phyloP scores from a whole-genome alignment of 2,888 invertebrate genomes.

The Hypomecis atomaria region DNA sequence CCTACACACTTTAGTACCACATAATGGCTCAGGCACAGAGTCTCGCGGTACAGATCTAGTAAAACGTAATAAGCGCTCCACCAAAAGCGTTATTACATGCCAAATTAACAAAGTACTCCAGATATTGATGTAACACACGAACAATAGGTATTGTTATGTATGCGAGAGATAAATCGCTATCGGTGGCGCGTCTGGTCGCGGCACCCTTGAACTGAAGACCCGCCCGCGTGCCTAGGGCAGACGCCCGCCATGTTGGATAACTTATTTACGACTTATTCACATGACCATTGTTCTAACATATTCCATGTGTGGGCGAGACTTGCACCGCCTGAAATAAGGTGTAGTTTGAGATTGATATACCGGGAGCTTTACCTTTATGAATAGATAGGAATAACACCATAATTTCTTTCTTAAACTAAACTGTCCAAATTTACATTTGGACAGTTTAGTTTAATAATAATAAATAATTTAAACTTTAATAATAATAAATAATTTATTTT shows the following conservation, averaged over 20 bases:
- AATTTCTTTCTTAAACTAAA: too few relatives aligned
- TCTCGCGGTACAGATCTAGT: too few relatives aligned
- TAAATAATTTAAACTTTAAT: too few relatives aligned
- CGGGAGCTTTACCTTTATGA: too few relatives aligned
- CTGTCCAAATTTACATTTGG: too few relatives aligned
- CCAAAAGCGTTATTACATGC: not conserved
- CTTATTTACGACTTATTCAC: not conserved
- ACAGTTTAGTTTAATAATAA: too few relatives aligned
- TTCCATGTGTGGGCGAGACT: not conserved
- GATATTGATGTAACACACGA: not conserved
- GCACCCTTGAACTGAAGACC: conserved; percentile 22
- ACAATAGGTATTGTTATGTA: conserved; percentile 4
- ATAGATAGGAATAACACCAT: too few relatives aligned
- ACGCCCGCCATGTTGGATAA: not conserved
- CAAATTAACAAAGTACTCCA: not conserved
- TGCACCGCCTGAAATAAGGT: not conserved
- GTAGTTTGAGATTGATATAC: too few relatives aligned
- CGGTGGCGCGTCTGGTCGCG: conserved; percentile 6
- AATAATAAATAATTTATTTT: too few relatives aligned
- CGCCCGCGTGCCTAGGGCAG: not conserved
- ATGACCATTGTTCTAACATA: not conserved
- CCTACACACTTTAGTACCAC: too few relatives aligned
- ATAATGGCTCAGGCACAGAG: too few relatives aligned
- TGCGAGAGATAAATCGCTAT: conserved; percentile 5
- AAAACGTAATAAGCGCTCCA: too few relatives aligned